These are phyloP conservation scores for Nemoura dubitans DNA, from an alignment of 2,888 invertebrate species.

Conservation along the genomic window DNA sequence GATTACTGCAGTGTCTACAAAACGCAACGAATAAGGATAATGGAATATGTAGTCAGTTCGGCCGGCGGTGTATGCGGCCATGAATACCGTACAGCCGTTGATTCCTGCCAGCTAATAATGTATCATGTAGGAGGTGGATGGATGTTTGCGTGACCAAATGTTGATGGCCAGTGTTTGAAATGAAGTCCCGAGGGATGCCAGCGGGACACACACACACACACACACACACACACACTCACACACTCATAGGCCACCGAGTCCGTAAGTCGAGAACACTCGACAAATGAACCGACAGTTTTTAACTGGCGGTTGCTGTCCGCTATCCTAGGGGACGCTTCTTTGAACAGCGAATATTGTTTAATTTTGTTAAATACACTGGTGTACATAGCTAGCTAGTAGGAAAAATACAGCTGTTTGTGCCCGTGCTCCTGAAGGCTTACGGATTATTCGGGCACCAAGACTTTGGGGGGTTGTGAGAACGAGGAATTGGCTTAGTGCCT, in stretches of 20 bases:
- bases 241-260: not conserved
- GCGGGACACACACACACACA: not conserved
- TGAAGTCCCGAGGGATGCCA: not conserved
- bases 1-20: not conserved
- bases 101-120: not conserved
- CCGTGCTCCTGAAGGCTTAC: too few species aligned
- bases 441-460: too few species aligned
- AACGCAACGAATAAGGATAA: not conserved
- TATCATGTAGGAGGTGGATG: not conserved
- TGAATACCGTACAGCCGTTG: not conserved
- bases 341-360: not conserved
- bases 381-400: not conserved
- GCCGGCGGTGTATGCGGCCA: not conserved
- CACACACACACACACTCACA: not conserved
- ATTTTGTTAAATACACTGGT: not conserved
- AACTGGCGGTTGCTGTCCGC: not conserved
- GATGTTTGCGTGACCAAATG: conserved; percentile 12
- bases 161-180: conserved; percentile 2
- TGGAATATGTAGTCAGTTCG: not conserved
- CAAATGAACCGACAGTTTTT: conserved; percentile 12
- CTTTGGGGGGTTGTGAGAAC: too few species aligned
- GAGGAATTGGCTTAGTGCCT: too few species aligned
- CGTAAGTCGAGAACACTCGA: not conserved
- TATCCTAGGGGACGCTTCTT: not conserved
- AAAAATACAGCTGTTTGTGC: too few species aligned